phyloP scores from a whole-genome alignment of 1,140 invertebrate species.

The Aphelinus atriplicis region DNA sequence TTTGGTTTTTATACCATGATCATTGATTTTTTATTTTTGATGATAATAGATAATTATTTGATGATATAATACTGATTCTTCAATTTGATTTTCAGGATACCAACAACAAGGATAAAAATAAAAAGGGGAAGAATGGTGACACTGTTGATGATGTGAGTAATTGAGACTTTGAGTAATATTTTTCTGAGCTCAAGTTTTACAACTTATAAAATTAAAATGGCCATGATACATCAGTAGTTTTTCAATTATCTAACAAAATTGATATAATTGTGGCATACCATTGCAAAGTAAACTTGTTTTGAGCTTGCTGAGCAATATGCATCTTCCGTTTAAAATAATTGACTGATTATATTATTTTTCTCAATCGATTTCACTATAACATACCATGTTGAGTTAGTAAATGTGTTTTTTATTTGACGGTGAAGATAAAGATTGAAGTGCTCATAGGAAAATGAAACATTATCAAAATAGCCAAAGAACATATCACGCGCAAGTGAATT shows the following conservation, averaged over 20 bases:
- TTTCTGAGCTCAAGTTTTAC: not conserved
- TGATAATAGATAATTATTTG: not conserved
- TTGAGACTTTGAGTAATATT: not conserved
- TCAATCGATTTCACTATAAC: not conserved
- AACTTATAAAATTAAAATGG: not conserved
- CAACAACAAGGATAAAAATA: slow-evolving; percentile 35
- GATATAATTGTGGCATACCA: not conserved
- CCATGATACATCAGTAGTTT: slow-evolving; percentile 16
- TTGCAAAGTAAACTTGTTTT: not conserved
- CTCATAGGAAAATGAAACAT: not conserved
- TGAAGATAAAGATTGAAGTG: not conserved
- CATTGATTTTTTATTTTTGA: not conserved
- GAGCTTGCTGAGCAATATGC: not conserved
- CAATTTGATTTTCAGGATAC: slow-evolving; percentile 24
- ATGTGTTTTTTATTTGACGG: too few relatives aligned
- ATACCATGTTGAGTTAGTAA: too few relatives aligned
- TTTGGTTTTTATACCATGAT: not conserved
- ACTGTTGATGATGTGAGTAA: slow-evolving; percentile 31
- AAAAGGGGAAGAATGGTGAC: slow-evolving; percentile 35
- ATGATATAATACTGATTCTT: not conserved
- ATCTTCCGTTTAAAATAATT: not conserved
- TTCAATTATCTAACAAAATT: not conserved
- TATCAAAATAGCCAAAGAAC: not conserved
- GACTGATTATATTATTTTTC: not conserved
- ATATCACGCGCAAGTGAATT: too few relatives aligned